Evolutionary conservation across 2,888 invertebrate genomes (phyloP).

Genomic region (Synanthedon tipuliformis): DNA sequence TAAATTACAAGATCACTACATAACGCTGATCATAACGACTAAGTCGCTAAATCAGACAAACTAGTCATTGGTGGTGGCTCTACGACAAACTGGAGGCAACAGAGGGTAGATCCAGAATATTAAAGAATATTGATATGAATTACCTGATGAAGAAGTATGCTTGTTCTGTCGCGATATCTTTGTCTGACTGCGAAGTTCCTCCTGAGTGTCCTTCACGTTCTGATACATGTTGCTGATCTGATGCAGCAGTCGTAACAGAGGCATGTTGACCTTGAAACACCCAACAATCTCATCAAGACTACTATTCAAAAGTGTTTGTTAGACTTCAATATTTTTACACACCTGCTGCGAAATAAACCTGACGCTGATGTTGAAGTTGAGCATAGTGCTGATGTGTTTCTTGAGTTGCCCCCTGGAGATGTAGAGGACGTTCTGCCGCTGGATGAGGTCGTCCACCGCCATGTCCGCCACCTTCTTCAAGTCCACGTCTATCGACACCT

Average conservation of each 20-base stretch:
- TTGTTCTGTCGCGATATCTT: conserved; percentile 47
- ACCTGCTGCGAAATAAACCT: conserved; percentile 93
- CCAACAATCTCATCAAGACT: neutral
- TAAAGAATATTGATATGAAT: neutral
- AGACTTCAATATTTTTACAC: neutral
- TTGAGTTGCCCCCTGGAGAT: conserved; percentile 89
- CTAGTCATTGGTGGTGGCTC: too few species aligned
- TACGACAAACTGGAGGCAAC: neutral
- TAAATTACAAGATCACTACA: too few species aligned
- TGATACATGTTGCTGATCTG: conserved; percentile 98
- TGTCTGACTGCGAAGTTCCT: conserved; percentile 81
- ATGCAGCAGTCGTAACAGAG: conserved; percentile 88
- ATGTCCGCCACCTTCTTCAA: conserved; percentile 91
- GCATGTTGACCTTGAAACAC: conserved; percentile 88
- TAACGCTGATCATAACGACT: too few species aligned
- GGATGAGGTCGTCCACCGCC: conserved; percentile 86
- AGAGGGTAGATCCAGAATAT: too few species aligned
- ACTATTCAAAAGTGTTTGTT: neutral
- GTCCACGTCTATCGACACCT: conserved; percentile 89
- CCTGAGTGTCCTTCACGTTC: conserved; percentile 94
- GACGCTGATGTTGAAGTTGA: conserved; percentile 90
- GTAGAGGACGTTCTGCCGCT: conserved; percentile 85
- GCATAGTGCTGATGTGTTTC: conserved; percentile 90
- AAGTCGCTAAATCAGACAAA: too few species aligned
- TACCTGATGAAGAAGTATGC: conserved; percentile 50